Evolutionary conservation across 2,113 vertebrate genomes (phyloP).

Genomic region (Oenanthe oenanthe): DNA sequence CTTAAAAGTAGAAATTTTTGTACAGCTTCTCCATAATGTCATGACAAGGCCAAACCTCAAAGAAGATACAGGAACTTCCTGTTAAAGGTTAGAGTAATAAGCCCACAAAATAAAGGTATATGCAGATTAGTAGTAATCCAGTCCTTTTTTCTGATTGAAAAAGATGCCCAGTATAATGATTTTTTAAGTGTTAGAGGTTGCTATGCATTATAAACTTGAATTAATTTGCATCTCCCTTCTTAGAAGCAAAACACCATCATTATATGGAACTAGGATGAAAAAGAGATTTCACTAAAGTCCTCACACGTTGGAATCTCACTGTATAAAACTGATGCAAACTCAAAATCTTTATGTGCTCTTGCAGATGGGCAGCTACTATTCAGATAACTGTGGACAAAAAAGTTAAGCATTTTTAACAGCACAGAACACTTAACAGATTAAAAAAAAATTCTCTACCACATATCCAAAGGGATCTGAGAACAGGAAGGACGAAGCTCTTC

Average conservation of each 20-base stretch:
- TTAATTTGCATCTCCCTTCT: not conserved
- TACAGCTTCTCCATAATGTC: not conserved
- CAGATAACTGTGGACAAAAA: not conserved
- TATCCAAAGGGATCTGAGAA: not conserved
- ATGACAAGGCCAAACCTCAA: not conserved
- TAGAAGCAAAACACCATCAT: not conserved
- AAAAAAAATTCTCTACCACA: not conserved
- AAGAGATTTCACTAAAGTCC: not conserved
- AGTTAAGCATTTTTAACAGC: not conserved
- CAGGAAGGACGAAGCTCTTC: not conserved
- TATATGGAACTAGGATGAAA: not conserved
- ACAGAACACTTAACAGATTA: not conserved
- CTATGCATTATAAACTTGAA: not conserved
- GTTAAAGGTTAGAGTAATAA: not conserved
- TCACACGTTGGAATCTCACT: not conserved
- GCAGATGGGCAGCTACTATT: not conserved
- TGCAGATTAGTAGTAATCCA: not conserved
- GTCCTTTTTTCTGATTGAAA: not conserved
- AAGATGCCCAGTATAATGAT: not conserved
- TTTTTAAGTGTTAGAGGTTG: not conserved
- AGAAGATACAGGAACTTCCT: not conserved
- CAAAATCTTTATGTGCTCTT: not conserved
- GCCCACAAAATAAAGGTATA: not conserved
- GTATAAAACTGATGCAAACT: not conserved
- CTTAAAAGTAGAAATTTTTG: not conserved